These are phyloP conservation scores for Oostethus manadensis DNA, from an alignment of 2,113 vertebrate species.

Conservation along the genomic window DNA sequence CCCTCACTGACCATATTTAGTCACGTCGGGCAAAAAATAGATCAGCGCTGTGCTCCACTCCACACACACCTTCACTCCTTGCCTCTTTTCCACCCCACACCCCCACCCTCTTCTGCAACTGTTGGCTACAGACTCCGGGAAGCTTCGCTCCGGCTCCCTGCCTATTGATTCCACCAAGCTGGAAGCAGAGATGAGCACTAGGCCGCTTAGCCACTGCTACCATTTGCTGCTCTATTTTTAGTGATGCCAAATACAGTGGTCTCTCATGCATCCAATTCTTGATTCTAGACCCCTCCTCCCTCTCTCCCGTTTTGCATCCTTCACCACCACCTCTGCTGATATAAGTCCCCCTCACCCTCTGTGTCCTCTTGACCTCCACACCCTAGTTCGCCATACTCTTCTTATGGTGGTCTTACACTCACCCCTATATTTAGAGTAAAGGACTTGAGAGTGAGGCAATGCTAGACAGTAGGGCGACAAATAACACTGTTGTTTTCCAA, in stretches of 20 bases:
- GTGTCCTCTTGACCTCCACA: constrained; percentile 52
- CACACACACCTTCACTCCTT: constrained; percentile 18
- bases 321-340: constrained; percentile 53
- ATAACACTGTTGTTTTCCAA: constrained; percentile 21
- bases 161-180: constrained; percentile 86
- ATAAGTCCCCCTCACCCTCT: constrained; percentile 31
- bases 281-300: constrained; percentile 24
- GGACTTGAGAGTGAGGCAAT: constrained; percentile 16
- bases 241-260: constrained; percentile 93
- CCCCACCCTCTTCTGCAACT: constrained; percentile 76
- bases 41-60: constrained; percentile 65
- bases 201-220: constrained; percentile 67
- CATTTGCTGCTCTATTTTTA: constrained; percentile 83
- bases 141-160: constrained; percentile 81
- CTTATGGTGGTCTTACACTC: constrained; percentile 73
- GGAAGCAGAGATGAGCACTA: constrained; percentile 50
- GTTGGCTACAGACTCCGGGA: constrained; percentile 80
- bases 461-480: constrained; percentile 24
- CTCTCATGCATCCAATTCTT: constrained; percentile 68
- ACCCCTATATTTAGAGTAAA: constrained; percentile 82
- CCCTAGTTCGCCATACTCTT: constrained; percentile 52
- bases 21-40: constrained; percentile 99
- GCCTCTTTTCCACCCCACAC: constrained; percentile 60
- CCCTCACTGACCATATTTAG: constrained; percentile 99
- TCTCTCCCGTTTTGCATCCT: constrained; percentile 49